These are phyloP conservation scores for Drosophila rellima DNA, from an alignment of 2,888 invertebrate species.

Conservation along the genomic window DNA sequence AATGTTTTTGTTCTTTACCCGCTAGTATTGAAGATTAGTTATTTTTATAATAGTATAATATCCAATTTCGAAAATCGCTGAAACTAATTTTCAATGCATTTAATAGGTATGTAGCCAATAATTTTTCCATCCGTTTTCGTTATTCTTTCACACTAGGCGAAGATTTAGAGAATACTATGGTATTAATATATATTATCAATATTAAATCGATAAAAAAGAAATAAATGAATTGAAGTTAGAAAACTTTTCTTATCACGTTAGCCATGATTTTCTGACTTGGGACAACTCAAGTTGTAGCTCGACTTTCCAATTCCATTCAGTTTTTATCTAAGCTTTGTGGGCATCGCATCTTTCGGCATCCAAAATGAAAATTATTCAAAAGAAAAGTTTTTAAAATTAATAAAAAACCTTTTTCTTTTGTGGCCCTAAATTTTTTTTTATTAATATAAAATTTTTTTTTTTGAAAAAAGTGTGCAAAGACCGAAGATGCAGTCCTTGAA, in stretches of 20 bases:
- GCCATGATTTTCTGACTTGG: background rate
- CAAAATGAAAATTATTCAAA: conserved; percentile 24
- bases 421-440: background rate
- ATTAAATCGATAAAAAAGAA: background rate
- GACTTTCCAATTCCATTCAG: background rate
- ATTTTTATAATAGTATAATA: background rate
- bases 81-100: background rate
- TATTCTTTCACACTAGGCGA: background rate
- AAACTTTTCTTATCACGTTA: background rate
- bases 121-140: too few species aligned
- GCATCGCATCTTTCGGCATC: conserved; percentile 10
- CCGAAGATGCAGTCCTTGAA: conserved; percentile 26
- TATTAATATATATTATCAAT: background rate
- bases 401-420: background rate
- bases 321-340: conserved; percentile 15
- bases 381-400: conserved; percentile 7
- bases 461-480: background rate
- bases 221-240: background rate
- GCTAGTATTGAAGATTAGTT: background rate
- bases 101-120: background rate
- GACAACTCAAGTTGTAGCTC: background rate
- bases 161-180: background rate
- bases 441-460: background rate
- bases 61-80: background rate
- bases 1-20: background rate